Conservation (phyloP, 2,888 invertebrate genomes). For the Agonopterix arenella region DNA sequence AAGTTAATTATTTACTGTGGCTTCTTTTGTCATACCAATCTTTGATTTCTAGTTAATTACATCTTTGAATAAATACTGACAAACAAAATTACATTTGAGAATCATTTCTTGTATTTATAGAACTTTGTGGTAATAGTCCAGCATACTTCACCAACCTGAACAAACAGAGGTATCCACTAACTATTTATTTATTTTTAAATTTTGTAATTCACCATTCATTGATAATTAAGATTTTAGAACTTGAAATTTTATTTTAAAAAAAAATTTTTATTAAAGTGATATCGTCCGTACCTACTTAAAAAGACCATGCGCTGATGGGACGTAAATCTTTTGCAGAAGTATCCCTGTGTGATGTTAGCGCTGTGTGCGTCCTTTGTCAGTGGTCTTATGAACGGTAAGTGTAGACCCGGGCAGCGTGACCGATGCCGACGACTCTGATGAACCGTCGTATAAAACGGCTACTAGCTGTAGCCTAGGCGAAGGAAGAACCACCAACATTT, state of each 20-base stretch:
- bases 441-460: conserved; percentile 38
- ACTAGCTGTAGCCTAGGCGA: conserved; percentile 52
- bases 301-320: conserved; percentile 80
- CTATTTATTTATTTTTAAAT: conserved; percentile 45
- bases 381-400: conserved; percentile 82
- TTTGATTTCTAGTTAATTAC: conserved; percentile 13
- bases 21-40: background rate
- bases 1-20: background rate
- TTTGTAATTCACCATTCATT: conserved; percentile 24
- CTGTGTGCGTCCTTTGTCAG: conserved; percentile 80
- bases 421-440: conserved; percentile 51
- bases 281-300: conserved; percentile 15
- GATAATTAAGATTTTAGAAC: too few species aligned
- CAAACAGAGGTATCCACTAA: conserved; percentile 75
- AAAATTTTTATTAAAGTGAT: background rate
- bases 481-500: conserved; percentile 45
- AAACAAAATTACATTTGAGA: conserved; percentile 73
- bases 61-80: conserved; percentile 47
- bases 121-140: conserved; percentile 79
- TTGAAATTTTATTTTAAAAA: background rate
- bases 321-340: conserved; percentile 88
- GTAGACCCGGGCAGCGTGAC: conserved; percentile 70
- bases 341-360: conserved; percentile 82
- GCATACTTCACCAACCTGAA: conserved; percentile 78
- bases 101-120: conserved; percentile 79